These are phyloP conservation scores for Cyclophora albipunctata DNA, from an alignment of 2,888 invertebrate genomes.

Conservation along the genomic window DNA sequence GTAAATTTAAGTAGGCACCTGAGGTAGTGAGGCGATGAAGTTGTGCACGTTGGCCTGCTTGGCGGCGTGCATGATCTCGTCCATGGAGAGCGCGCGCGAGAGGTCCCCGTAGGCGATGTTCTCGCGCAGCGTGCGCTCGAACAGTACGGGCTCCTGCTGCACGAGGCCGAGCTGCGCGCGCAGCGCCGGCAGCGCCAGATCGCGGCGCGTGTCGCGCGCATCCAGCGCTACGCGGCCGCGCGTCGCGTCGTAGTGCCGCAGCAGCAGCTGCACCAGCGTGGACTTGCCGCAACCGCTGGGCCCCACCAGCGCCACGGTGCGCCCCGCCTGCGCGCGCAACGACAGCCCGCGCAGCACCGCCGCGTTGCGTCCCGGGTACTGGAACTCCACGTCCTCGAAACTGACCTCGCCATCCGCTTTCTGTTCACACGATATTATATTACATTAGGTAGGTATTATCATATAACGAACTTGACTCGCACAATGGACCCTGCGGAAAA, in stretches of 20 bases:
- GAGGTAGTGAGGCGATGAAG: conserved; percentile 81
- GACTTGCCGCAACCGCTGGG: conserved; percentile 88
- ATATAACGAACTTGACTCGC: too few species aligned
- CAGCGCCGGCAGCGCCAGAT: conserved; percentile 78
- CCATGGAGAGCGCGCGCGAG: conserved; percentile 73
- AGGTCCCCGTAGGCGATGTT: conserved; percentile 92
- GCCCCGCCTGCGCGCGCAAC: conserved; percentile 77
- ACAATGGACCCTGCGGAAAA: too few species aligned
- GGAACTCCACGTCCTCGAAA: conserved; percentile 80
- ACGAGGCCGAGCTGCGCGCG: conserved; percentile 85
- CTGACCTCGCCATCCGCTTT: conserved; percentile 77
- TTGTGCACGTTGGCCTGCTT: conserved; percentile 85
- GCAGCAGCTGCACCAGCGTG: conserved; percentile 83
- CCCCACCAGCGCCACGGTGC: conserved; percentile 83
- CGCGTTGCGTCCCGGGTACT: conserved; percentile 84
- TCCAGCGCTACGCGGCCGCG: conserved; percentile 73
- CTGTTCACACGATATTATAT: conserved; percentile 35
- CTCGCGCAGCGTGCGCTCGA: conserved; percentile 85
- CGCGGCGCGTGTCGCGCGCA: conserved; percentile 70
- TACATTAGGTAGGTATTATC: too few species aligned
- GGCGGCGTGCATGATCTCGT: conserved; percentile 82
- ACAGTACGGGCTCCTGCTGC: conserved; percentile 89
- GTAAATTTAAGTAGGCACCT: conserved; percentile 31
- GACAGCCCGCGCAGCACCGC: conserved; percentile 80
- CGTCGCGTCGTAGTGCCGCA: conserved; percentile 85